Evolutionary conservation across 2,113 vertebrate genomes (phyloP).

Genomic region (Myxocyprinus asiaticus): DNA sequence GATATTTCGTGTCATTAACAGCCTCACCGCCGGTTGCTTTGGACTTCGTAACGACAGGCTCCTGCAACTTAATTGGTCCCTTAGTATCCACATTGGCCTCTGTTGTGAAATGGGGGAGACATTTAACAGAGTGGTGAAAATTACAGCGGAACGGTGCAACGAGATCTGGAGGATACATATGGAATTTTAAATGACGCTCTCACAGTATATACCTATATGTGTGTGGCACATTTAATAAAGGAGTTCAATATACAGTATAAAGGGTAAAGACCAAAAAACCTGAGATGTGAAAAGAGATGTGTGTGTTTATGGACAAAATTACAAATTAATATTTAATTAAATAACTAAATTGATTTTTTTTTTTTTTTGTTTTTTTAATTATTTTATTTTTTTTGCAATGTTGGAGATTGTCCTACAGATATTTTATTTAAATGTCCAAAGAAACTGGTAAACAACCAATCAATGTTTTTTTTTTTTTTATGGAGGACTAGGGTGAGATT

Average conservation of each 20-base stretch:
- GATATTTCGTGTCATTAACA: constrained; percentile 18
- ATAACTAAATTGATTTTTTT: too few species aligned
- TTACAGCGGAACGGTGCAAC: constrained; percentile 58
- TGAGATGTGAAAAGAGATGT: too few species aligned
- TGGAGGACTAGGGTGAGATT: too few species aligned
- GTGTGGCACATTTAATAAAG: neutral
- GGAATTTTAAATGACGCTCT: constrained; percentile 61
- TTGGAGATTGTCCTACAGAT: too few species aligned
- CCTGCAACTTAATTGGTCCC: constrained; percentile 43
- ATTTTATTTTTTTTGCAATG: too few species aligned
- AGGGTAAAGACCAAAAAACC: neutral
- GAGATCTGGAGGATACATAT: constrained; percentile 50
- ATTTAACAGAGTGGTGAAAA: constrained; percentile 72
- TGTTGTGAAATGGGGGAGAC: constrained; percentile 55
- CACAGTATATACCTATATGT: neutral
- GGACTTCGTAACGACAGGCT: constrained; percentile 41
- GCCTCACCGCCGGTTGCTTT: constrained; percentile 48
- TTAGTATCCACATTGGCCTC: constrained; percentile 35
- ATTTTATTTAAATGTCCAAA: too few species aligned
- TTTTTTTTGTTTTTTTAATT: too few species aligned
- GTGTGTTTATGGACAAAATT: too few species aligned
- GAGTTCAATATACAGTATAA: neutral
- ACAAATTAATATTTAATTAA: too few species aligned
- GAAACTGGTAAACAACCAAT: too few species aligned
- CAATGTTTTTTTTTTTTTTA: too few species aligned